Evolutionary conservation across 2,113 vertebrate genomes (phyloP).

Genomic region (Trochalopteron elliotii): DNA sequence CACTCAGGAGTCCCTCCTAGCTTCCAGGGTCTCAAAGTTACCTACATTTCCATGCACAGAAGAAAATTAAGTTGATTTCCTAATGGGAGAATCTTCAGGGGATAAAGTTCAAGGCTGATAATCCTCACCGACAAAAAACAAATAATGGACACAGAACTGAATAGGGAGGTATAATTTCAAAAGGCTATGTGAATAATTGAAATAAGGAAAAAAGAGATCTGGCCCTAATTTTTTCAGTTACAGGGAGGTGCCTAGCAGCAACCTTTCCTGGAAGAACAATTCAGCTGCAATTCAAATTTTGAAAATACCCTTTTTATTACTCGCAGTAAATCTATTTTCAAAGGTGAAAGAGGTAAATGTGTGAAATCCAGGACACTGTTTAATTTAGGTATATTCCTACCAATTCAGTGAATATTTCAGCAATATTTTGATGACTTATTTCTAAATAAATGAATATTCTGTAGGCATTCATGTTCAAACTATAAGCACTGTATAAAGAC

Average conservation of each 20-base stretch:
- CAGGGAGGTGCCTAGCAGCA: not conserved
- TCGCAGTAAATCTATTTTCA: not conserved
- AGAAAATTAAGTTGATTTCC: not conserved
- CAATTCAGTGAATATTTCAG: not conserved
- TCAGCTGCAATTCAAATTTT: not conserved
- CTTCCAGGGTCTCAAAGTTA: not conserved
- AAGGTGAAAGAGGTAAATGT: not conserved
- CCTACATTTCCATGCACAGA: not conserved
- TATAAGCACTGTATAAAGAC: not conserved
- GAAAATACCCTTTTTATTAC: not conserved
- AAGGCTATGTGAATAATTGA: not conserved
- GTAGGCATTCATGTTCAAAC: not conserved
- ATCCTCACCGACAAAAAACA: not conserved
- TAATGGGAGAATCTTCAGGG: not conserved
- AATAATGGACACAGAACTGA: not conserved
- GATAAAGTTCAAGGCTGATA: not conserved
- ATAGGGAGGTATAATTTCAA: not conserved
- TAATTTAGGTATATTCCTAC: not conserved
- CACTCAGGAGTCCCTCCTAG: not conserved
- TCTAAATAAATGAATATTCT: not conserved
- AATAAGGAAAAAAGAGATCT: not conserved
- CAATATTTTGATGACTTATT: not conserved
- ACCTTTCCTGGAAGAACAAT: not conserved
- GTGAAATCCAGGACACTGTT: not conserved
- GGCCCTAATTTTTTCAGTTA: not conserved